Evolutionary conservation across 2,113 vertebrate genomes (phyloP).

Genomic region (Tylochromis polylepis): DNA sequence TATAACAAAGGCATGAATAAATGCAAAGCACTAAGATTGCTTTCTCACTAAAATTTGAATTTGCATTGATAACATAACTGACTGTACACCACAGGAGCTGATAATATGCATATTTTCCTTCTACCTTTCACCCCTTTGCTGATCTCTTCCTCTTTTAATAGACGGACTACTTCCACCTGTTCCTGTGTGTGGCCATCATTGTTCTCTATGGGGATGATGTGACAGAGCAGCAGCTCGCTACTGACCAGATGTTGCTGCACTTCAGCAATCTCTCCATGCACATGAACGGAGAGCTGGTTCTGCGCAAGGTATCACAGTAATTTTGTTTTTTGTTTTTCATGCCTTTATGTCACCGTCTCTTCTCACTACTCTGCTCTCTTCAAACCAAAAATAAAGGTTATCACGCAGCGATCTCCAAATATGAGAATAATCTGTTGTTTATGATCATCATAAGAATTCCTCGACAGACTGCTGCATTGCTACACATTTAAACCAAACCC

Average conservation of each 20-base stretch:
- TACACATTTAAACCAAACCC: neutral
- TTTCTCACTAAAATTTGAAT: neutral
- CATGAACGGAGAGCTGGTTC: slow-evolving; percentile 95
- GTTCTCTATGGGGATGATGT: slow-evolving; percentile 93
- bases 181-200: slow-evolving; percentile 94
- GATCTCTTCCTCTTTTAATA: slow-evolving; percentile 43
- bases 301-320: slow-evolving; percentile 82
- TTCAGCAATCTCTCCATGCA: slow-evolving; percentile 97
- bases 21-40: neutral
- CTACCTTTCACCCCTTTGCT: neutral
- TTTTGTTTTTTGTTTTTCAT: neutral
- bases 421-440: neutral
- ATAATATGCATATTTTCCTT: neutral
- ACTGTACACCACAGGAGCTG: neutral
- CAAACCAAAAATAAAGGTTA: neutral
- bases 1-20: neutral
- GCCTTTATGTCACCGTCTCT: neutral
- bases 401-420: neutral
- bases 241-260: slow-evolving; percentile 96
- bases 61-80: neutral
- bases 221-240: slow-evolving; percentile 88
- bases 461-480: neutral
- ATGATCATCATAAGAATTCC: neutral
- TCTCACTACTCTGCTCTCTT: neutral
- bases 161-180: slow-evolving; percentile 99